These are phyloP conservation scores for Cephus runcator DNA, from an alignment of 2,888 invertebrate genomes.

Conservation along the genomic window DNA sequence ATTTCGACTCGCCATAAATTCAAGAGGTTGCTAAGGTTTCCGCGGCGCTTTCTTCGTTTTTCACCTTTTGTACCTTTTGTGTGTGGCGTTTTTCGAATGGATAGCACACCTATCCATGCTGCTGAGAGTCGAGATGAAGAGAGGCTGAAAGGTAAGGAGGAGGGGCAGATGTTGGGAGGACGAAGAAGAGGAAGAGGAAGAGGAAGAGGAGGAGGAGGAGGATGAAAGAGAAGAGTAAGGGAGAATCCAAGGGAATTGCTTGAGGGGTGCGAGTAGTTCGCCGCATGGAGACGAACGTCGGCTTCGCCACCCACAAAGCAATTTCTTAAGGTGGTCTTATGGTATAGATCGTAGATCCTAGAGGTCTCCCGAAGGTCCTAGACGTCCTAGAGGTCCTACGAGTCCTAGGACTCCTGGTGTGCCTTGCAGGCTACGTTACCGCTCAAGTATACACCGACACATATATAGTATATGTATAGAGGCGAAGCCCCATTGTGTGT, in stretches of 20 bases:
- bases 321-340: slow-evolving; percentile 52
- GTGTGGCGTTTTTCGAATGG: not conserved
- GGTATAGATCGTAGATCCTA: slow-evolving; percentile 16
- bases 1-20: slow-evolving; percentile 3
- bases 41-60: not conserved
- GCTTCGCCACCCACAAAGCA: slow-evolving; percentile 33
- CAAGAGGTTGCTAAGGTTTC: not conserved
- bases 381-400: too few species aligned
- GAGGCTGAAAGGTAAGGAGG: not conserved
- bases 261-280: not conserved
- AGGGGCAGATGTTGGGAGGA: not conserved
- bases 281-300: slow-evolving; percentile 1
- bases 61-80: slow-evolving; percentile 9
- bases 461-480: not conserved
- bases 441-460: not conserved
- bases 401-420: not conserved
- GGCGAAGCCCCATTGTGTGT: too few species aligned
- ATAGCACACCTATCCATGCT: not conserved
- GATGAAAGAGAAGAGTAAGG: not conserved
- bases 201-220: not conserved
- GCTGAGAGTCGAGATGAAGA: not conserved
- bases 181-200: not conserved
- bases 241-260: not conserved
- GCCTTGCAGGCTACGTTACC: not conserved
- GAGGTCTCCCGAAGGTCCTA: not conserved